Evolutionary conservation across 2,797 vertebrate genomes (phyloP), one percentile per base, ranked within the genome.

Genomic region (Manis javanica): DNA sequence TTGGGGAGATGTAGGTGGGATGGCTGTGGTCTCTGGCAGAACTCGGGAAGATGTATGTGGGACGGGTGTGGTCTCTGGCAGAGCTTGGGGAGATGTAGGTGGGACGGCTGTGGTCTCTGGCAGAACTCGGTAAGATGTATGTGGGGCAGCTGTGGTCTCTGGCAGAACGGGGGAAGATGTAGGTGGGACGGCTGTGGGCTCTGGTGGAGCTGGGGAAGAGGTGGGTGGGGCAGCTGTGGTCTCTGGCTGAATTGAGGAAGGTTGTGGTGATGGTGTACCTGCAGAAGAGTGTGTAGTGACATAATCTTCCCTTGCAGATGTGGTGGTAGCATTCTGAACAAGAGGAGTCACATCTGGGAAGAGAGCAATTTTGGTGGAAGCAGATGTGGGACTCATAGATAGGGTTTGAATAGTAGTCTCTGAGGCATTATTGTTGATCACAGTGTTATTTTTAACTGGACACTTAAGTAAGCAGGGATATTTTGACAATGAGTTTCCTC

Each of bases 191-290:
- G 12, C 18, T 79, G 77, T 37, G 13, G 31, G 26, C 1, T 78
- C 26, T 86, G 5, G 6, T 23, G 26, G 66, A 16, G n/a, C 1
- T 49, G 78, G 18, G 24, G 34, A 21, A 39, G 71, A 5, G 49
- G 55, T 55, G 26, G 14, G 13, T 53, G n/a, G 8, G 39, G 9
- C 1, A 57, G 29, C 10, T 74, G 77, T 46, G 42, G 15, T 26
- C 0, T 7, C 1, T 1, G 0, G 7, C 8, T 0, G 9, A 78
- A 18, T 0, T 84, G 88, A 2, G 0, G 31, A 69, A 34, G 59
- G 1, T 34, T 23, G 61, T 34, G 68, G 4, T 61, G 46, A 21
- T 71, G 39, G 0, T 11, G 1, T 24, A 79, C 19, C 6, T 87
- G 3, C 42, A 64, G 87, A 24, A 82, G 88, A 59, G 72, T 3